Evolutionary conservation across 2,113 vertebrate genomes (phyloP), one percentile per base, ranked within the genome.

Genomic region (Egretta garzetta): DNA sequence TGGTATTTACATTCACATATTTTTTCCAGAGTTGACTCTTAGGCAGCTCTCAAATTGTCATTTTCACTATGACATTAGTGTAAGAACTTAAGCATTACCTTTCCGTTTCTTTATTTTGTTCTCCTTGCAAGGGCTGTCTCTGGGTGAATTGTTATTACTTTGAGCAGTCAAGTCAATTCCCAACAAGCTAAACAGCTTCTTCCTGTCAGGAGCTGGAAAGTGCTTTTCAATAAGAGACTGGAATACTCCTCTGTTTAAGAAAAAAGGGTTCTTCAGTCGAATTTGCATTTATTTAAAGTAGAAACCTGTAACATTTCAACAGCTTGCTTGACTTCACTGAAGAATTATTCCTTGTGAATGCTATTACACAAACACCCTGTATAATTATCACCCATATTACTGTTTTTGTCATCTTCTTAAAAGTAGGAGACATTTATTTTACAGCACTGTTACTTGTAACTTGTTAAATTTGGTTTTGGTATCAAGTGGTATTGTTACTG

Each of bases 141-240:
- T 98, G 41, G 99, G 99, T 60, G 99, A 98, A 14, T 99, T 98
- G 22, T 98, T 98, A 96, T 99, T 99, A 97, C 98, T 99, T 95
- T 99, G 99, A 75, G 98, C 98, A 26, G 99, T 98, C 82, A 99
- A 97, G 96, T 99, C 99, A 37, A 99, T 99, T 80, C 99, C 99
- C 64, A 99, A 96, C 94, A 99, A 98, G 96, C 99, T 99, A 66
- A 99, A 99, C 82, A 99, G 99, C 95, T 99, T 99, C 96, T 99
- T 99, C 96, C 99, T 98, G 98, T 99, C 99, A 19, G 99, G 99
- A 95, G 99, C 99, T 95, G 99, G 99, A 95, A 99, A 99, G 97
- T 99, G 99, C 97, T 99, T 99, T 97, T 99, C 99, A 86, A 99
- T 98, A 85, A 99, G 98, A 43, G 99, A 99, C 98, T 99, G 99